Conservation (phyloP, 2,888 invertebrate genomes). For the Caenorhabditis auriculariae region DNA sequence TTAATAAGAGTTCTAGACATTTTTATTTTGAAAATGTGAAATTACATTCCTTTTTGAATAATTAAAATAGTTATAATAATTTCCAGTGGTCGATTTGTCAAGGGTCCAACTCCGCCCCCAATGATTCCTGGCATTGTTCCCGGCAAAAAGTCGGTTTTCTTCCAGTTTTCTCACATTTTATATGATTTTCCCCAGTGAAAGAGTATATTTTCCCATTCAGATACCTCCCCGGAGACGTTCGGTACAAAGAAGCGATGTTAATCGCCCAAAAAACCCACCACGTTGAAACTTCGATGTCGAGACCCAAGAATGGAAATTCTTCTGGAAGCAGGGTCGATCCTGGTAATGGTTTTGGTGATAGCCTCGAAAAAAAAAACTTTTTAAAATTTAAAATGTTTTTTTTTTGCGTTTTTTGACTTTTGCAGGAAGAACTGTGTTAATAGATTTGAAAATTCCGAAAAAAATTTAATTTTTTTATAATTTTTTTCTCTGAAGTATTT, state of each 20-base stretch:
- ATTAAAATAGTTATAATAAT: too few species aligned
- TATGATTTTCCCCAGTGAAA: too few species aligned
- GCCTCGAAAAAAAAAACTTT: too few species aligned
- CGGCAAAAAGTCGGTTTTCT: constrained; percentile 12
- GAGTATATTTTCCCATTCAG: too few species aligned
- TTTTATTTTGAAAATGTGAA: too few species aligned
- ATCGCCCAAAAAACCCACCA: neutral
- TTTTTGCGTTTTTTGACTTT: too few species aligned
- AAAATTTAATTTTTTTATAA: neutral
- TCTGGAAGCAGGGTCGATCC: neutral
- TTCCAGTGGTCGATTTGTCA: constrained; percentile 16
- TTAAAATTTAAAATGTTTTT: too few species aligned
- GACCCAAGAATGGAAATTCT: neutral
- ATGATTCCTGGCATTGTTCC: constrained; percentile 28
- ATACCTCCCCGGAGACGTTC: constrained; percentile 49
- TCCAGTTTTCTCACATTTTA: neutral
- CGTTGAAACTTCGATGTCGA: neutral
- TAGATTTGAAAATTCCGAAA: too few species aligned
- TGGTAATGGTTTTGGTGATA: too few species aligned
- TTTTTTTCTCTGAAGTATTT: neutral
- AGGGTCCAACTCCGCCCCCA: constrained; percentile 34
- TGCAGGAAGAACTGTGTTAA: too few species aligned
- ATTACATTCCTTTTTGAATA: too few species aligned
- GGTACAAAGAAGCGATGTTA: constrained; percentile 44
- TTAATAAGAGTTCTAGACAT: too few species aligned